Conservation (phyloP, 2,113 vertebrate species). For the Calyptommatus sinebrachiatus region DNA sequence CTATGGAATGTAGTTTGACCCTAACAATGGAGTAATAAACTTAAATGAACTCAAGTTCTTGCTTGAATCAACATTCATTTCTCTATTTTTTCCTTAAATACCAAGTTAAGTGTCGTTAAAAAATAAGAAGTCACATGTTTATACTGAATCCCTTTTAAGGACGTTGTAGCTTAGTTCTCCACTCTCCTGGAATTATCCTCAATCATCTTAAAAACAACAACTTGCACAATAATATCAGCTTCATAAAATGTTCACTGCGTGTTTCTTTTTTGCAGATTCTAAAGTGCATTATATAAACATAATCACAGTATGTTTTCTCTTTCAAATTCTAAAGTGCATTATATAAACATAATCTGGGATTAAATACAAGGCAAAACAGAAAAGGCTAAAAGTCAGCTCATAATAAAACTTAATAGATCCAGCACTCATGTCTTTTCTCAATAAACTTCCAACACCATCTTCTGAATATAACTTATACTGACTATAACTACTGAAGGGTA, state of each 20-base stretch:
- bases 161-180: not conserved
- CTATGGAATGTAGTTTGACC: not conserved
- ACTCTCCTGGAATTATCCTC: conserved; percentile 21
- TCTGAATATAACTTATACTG: not conserved
- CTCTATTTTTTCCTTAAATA: not conserved
- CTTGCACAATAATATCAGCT: conserved; percentile 15
- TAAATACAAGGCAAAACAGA: conserved; percentile 19
- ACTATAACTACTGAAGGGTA: no score
- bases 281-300: conserved; percentile 38
- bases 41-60: not conserved
- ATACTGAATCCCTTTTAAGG: not conserved
- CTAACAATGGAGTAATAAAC: conserved; percentile 5
- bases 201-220: conserved; percentile 9
- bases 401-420: conserved; percentile 7
- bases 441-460: not conserved
- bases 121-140: not conserved
- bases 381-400: conserved; percentile 28
- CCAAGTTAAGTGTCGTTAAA: not conserved
- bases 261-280: conserved; percentile 33
- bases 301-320: not conserved
- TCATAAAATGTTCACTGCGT: conserved; percentile 9
- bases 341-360: conserved; percentile 30
- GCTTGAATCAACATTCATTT: not conserved
- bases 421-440: conserved; percentile 9
- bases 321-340: conserved; percentile 40